These are phyloP conservation scores for Geotria australis DNA, from an alignment of 2,797 vertebrate genomes.

Conservation along the genomic window DNA sequence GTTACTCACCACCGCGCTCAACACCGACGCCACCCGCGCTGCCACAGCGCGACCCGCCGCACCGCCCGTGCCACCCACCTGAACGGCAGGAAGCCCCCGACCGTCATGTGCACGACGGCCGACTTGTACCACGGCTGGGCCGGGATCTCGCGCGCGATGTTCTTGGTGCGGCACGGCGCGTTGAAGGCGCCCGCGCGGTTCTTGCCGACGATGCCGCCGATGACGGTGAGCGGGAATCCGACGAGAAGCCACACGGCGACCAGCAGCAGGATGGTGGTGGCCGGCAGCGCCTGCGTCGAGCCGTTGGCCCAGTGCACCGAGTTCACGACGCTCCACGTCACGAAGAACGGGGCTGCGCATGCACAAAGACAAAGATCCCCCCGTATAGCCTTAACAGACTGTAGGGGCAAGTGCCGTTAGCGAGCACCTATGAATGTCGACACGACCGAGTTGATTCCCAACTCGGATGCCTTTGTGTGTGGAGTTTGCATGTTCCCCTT, in stretches of 20 bases:
- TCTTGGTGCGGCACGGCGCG: conserved; percentile 57
- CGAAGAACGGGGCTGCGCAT: conserved; percentile 41
- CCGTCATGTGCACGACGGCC: conserved; percentile 47
- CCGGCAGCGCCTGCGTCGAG: conserved; percentile 58
- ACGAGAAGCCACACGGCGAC: conserved; percentile 58
- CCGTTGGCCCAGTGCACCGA: conserved; percentile 66
- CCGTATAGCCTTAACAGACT: too few relatives aligned
- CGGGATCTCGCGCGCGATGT: conserved; percentile 53
- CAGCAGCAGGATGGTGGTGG: conserved; percentile 48
- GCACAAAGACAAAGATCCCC: neutral
- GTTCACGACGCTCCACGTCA: conserved; percentile 70
- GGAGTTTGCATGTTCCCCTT: too few relatives aligned
- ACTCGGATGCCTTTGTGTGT: too few relatives aligned
- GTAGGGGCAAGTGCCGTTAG: too few relatives aligned
- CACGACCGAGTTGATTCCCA: too few relatives aligned
- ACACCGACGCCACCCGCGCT: too few relatives aligned
- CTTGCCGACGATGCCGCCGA: conserved; percentile 66
- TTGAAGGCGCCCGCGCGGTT: conserved; percentile 41
- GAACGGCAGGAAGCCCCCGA: conserved; percentile 74
- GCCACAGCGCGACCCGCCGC: too few relatives aligned
- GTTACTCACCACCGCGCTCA: too few relatives aligned
- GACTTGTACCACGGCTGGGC: conserved; percentile 67
- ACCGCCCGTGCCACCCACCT: conserved; percentile 15
- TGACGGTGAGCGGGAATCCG: conserved; percentile 62
- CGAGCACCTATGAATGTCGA: too few relatives aligned